Base-by-base conservation (phyloP, 2,797 vertebrate species). In the Lithobates pipiens region DNA sequence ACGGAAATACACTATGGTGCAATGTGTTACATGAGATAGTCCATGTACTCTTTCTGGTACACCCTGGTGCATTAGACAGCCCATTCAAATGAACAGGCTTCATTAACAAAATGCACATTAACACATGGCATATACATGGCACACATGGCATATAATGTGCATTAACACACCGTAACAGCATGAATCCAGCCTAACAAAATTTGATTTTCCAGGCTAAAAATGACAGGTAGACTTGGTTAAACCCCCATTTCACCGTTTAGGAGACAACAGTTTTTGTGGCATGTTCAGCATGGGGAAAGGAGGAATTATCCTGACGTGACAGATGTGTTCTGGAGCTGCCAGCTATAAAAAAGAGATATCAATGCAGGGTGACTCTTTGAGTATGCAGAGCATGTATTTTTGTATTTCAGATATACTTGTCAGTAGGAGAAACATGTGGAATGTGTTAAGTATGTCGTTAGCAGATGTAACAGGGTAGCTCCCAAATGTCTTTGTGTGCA, bases 391-490 rank as follows among this genome's bases (percentile, higher is more conserved):
- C 5, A 81, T 72, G 39, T n/a, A 57, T 42, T n/a, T 76, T 36
- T 25, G 16, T 23, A 23, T 36, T 84, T 44, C 39, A 84, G 44
- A 61, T 23, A 77, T 36, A 44, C 61, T 13, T 42, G 57, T 76
- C 8, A n/a, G 46, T 44, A 61, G n/a, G 11, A 10, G 46, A 72
- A 32, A 73, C 39, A 27, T 23, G 75, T 54, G 46, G 44, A 32
- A 76, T 76, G 50, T 76, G 27, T 57, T 76, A 76, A 76, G 46
- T 76, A 76, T 57, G 65, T 34, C 34, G 42, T 29, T 57, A 57
- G 39, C 39, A 69, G 39, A 34, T 39, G 21, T 44, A 42, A n/a
- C n/a, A 10, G 34, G 7, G 18, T 65, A 27, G 36, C 16, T 65
- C 34, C 54, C 16, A 27, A 23, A 72, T 81, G 79, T 27, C 50